Evolutionary conservation across 1,140 invertebrate genomes (phyloP), one percentile per base, ranked within the genome.

Genomic region (Caenorhabditis inopinata): DNA sequence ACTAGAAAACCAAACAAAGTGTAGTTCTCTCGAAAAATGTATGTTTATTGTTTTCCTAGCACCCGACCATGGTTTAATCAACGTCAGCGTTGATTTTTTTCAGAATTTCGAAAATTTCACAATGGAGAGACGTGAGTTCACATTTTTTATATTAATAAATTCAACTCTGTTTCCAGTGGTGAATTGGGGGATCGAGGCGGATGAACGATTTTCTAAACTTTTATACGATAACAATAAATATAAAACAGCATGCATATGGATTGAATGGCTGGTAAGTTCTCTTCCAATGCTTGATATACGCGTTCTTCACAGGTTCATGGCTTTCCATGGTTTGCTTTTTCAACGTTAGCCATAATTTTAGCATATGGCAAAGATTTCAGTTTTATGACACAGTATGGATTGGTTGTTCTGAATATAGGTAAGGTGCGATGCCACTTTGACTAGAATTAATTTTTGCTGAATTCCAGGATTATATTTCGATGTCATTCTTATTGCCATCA

Each of bases 401-500:
- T 83, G 2, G 75, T 75, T 25, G 35, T 85, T 42, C 27, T 85
- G 0, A 76, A 45, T n/a, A 78, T 85, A n/a, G 84, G 84, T 82
- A 25, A 35, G 25, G 58, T n/a, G 48, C 81, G 29, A 14, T 35
- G 16, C 14, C 27, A 46, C 35, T 12, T 21, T 25, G 18, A 2
- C 35, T 32, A 45, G 0, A 6, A n/a, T 53, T 11, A 45, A 21
- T 23, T 68, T 11, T 78, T 27, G 42, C 27, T 76, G 16, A 74
- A 78, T 92, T 92, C 83, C 89, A 95, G 95, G 93, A 79, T 90
- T 98, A 11, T 85, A 96, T 0, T 84, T 96, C 32, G 96, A 98
- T 88, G 92, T 97, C 14, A 85, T 95, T n/a, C 83, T 93, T 1
- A 91, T 97, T 73, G 94, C 93, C 1, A 77, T 95, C 1, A 81